Evolutionary conservation across 1,140 invertebrate species (phyloP).

Genomic region (Drosophila rufa): DNA sequence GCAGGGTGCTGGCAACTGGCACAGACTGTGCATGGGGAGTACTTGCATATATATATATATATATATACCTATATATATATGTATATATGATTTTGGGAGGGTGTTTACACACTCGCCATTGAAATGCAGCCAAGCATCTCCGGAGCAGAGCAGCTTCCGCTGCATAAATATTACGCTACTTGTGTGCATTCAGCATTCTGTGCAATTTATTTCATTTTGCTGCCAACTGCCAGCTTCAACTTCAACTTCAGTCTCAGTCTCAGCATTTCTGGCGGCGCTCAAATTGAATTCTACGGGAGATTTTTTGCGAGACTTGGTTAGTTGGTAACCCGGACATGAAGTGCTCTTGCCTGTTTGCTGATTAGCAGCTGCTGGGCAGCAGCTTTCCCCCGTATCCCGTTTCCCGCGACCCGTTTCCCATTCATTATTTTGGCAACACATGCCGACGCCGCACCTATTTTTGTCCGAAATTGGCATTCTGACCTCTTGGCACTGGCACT

Average conservation of each 20-base stretch:
- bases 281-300: constrained; percentile 63
- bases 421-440: constrained; percentile 28
- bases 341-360: constrained; percentile 26
- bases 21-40: constrained; percentile 27
- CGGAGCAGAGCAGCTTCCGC: constrained; percentile 58
- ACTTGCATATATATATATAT: constrained; percentile 33
- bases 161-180: constrained; percentile 80
- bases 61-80: constrained; percentile 12
- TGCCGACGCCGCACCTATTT: not conserved
- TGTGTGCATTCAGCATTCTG: constrained; percentile 67
- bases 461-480: constrained; percentile 8
- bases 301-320: constrained; percentile 22
- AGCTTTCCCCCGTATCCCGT: not conserved
- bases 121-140: constrained; percentile 79
- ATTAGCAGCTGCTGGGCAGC: constrained; percentile 18
- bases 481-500: constrained; percentile 20
- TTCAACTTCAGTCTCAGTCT: constrained; percentile 7
- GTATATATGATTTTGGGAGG: constrained; percentile 37
- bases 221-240: constrained; percentile 41
- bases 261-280: constrained; percentile 8
- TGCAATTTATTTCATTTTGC: constrained; percentile 77
- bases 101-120: constrained; percentile 71
- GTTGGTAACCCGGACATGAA: constrained; percentile 34
- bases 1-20: constrained; percentile 29
- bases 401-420: not conserved